Conservation (phyloP, 35 echinoderm and acorn worm species). For the Nesometra sesokonis region DNA sequence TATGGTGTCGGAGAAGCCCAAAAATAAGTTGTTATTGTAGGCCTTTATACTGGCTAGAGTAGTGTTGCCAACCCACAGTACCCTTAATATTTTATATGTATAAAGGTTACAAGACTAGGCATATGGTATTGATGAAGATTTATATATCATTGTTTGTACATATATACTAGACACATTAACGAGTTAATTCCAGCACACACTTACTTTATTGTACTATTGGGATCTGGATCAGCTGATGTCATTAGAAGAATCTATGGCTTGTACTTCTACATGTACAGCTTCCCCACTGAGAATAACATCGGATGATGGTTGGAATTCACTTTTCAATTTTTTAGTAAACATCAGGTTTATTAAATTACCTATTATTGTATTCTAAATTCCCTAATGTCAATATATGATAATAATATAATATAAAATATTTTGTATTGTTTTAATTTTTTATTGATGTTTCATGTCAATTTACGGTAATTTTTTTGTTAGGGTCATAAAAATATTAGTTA, state of each 20-base stretch:
- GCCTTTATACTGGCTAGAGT: too few relatives aligned
- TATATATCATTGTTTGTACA: not conserved
- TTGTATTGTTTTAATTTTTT: not conserved
- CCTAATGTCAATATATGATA: not conserved
- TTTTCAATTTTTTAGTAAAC: not conserved
- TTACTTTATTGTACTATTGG: not conserved
- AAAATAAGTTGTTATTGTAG: too few relatives aligned
- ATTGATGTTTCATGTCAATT: too few relatives aligned
- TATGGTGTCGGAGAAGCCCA: too few relatives aligned
- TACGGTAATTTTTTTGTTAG: too few relatives aligned
- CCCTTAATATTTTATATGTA: too few relatives aligned
- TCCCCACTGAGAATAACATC: not conserved
- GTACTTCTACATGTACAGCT: not conserved
- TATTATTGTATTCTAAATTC: not conserved
- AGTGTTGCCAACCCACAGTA: too few relatives aligned
- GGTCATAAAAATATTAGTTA: too few relatives aligned
- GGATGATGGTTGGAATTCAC: not conserved
- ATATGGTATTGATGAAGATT: not conserved
- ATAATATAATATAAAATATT: not conserved
- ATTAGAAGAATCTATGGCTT: not conserved
- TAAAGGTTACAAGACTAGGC: not conserved
- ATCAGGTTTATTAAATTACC: not conserved
- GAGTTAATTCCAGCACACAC: not conserved
- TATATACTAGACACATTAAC: not conserved
- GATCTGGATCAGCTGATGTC: not conserved